Conservation (phyloP, 2,113 vertebrate species). For the Dasyornis broadbenti region DNA sequence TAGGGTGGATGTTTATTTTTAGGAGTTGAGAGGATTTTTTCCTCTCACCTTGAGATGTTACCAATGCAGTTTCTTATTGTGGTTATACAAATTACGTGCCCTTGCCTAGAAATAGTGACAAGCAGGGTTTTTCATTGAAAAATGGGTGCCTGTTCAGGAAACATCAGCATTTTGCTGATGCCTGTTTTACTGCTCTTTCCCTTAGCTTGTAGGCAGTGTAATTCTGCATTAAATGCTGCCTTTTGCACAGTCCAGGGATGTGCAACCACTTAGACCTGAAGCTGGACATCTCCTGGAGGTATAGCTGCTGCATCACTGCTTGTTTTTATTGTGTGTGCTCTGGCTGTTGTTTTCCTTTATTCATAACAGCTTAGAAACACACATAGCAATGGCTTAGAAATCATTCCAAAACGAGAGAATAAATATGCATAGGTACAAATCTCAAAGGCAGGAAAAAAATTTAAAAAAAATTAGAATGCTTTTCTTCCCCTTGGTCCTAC, state of each 20-base stretch:
- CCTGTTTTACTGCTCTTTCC: background rate
- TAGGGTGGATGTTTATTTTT: background rate
- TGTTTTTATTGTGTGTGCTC: background rate
- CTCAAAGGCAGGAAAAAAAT: background rate
- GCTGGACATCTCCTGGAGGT: background rate
- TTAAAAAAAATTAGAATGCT: background rate
- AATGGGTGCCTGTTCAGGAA: background rate
- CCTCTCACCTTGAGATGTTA: background rate
- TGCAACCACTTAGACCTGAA: background rate
- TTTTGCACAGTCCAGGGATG: background rate
- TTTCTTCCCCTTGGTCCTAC: background rate
- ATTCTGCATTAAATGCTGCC: background rate
- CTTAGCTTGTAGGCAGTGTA: rapidly evolving
- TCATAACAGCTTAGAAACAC: background rate
- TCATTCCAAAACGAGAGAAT: background rate
- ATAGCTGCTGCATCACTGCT: background rate
- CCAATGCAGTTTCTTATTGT: background rate
- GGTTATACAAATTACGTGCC: background rate
- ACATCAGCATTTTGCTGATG: background rate
- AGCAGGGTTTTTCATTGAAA: background rate
- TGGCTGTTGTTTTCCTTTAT: background rate
- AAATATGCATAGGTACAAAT: background rate
- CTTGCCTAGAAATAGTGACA: background rate
- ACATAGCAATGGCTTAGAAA: background rate
- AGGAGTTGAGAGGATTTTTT: background rate